Evolutionary conservation across 2,113 vertebrate genomes (phyloP), one percentile per base, ranked within the genome.

Genomic region (Trinectes maculatus): DNA sequence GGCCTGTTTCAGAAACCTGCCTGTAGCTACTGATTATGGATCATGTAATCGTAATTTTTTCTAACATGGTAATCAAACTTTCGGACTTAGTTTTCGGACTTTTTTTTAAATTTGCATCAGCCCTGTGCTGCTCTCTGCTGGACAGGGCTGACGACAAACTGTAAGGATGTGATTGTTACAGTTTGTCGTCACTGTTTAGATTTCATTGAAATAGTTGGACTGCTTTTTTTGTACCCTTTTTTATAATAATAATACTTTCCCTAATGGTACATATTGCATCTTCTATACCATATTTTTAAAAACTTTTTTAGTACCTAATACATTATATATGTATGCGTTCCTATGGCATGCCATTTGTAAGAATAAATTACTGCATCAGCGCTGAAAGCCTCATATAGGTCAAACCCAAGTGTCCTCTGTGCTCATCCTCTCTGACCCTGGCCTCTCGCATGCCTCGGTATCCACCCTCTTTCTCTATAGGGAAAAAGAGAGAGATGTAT

Each of bases 401-500:
- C 73, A 8, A 70, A 71, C 42, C 53, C 53, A 18, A 3, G 47
- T 26, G 40, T 72, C 55, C 59, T 90, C 91, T 94, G 91, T 95
- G 92, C 93, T 91, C 93, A 87, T 79, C 72, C 68, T 51, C 68
- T 98, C 93, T 99, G 96, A 99, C 95, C 94, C 93, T 93, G 94
- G 95, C 95, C 95, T 97, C 93, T 96, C 92, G 96, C 95, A 97
- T 98, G 96, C 96, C 95, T 94, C 94, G 93, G 95, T 98, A 71
- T 89, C 82, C 85, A 82, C 77, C 85, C 73, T 95, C 94, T 98
- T 94, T 98, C 96, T 98, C 80, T 97, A 93, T 98, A 99, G 98
- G 98, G 93, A 98, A 99, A 98, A 99, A 99, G 95, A 98, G 97
- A 97, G 98, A 99, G 96, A 98, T 98, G 96, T 99, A 96, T 96